Percentiles rank a stretch among this genome's conserved stretches.
These are phyloP conservation scores for Toxotes chatareus DNA, from an alignment of 2,113 vertebrate species.

Conservation along the genomic window DNA sequence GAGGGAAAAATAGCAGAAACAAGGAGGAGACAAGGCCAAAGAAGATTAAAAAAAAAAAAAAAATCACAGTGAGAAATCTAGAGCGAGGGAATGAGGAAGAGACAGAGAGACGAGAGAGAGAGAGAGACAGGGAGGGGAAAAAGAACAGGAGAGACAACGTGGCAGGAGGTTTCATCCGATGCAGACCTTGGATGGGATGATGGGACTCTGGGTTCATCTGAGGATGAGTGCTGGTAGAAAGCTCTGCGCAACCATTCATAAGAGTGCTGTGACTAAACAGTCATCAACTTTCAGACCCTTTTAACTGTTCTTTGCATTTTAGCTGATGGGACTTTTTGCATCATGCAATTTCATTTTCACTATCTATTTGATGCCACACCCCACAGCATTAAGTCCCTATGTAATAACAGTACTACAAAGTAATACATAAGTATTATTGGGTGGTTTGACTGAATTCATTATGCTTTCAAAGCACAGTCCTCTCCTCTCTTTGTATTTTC, in stretches of 20 bases:
- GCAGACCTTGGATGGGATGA: conserved; percentile 60
- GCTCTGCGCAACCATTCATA: conserved; percentile 30
- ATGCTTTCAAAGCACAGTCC: conserved; percentile 3
- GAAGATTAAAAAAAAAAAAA: neutral
- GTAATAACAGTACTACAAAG: conserved; percentile 20
- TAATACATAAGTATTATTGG: neutral
- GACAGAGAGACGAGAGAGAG: conserved; percentile 33
- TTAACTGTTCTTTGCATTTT: conserved; percentile 65
- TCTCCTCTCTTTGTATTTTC: conserved; percentile 15
- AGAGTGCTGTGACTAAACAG: conserved; percentile 58
- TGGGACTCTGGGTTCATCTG: conserved; percentile 74
- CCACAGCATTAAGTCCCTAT: neutral
- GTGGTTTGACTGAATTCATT: neutral
- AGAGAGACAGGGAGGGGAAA: conserved; percentile 52
- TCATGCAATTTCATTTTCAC: conserved; percentile 55
- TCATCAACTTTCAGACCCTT: conserved; percentile 57
- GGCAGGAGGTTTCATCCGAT: conserved; percentile 79
- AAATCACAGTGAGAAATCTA: conserved; percentile 44
- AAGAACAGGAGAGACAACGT: conserved; percentile 80
- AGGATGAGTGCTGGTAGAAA: conserved; percentile 67
- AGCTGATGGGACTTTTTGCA: conserved; percentile 1
- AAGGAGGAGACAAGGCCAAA: conserved; percentile 2
- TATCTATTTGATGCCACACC: conserved; percentile 11
- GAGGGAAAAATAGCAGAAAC: neutral
- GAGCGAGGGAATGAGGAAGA: conserved; percentile 65